Evolutionary conservation across 2,797 vertebrate genomes (phyloP).

Genomic region (Mergus octosetaceus): DNA sequence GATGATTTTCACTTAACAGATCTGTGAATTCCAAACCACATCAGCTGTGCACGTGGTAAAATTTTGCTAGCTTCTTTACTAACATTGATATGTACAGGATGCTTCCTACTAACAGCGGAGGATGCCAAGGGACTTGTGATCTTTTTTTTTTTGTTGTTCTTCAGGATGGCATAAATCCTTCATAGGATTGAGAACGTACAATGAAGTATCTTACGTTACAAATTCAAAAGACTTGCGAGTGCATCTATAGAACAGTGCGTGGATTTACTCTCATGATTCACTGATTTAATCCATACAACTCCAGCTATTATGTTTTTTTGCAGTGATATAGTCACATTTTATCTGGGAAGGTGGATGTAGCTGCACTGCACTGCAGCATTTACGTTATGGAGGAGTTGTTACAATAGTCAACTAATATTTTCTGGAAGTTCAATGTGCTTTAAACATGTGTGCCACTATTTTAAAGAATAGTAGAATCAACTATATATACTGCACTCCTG

Average conservation of each 20-base stretch:
- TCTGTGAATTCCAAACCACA: slow-evolving; percentile 10
- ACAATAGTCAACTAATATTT: not conserved
- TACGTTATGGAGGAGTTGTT: not conserved
- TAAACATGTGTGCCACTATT: not conserved
- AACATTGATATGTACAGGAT: not conserved
- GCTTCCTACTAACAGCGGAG: not conserved
- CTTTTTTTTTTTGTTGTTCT: not conserved
- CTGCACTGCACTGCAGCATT: not conserved
- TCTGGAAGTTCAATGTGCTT: not conserved
- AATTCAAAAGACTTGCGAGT: not conserved
- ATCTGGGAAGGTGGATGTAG: not conserved
- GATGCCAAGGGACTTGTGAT: not conserved
- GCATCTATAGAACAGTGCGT: not conserved
- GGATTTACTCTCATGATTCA: not conserved
- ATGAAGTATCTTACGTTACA: not conserved
- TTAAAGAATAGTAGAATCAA: not conserved
- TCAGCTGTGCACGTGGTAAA: not conserved
- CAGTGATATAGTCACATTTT: not conserved
- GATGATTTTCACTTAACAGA: not conserved
- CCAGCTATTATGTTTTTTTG: not conserved
- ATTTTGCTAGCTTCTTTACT: not conserved
- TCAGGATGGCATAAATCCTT: not conserved
- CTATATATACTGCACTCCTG: not conserved
- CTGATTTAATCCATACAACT: not conserved
- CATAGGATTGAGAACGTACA: not conserved